phyloP scores from a whole-genome alignment of 2,797 vertebrate genomes.

The Propithecus perrieri region DNA sequence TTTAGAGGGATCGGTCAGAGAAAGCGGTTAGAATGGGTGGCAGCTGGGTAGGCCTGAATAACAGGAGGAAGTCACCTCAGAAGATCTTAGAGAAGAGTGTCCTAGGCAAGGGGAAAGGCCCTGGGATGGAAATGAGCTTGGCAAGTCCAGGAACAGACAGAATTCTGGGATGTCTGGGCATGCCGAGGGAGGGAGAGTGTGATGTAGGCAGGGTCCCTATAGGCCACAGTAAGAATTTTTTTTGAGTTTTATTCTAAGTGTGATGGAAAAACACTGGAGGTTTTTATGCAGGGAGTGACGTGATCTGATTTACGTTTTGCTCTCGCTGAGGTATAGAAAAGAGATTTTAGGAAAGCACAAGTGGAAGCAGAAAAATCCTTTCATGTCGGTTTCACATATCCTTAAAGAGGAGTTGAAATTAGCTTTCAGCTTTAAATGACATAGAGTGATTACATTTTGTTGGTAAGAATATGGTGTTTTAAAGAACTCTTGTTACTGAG shows the following conservation, averaged over 20 bases:
- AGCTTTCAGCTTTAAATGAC: slow-evolving; percentile 37
- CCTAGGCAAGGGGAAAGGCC: neutral
- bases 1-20: neutral
- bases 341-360: slow-evolving; percentile 63
- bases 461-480: slow-evolving; percentile 13
- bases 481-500: slow-evolving; percentile 38
- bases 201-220: neutral
- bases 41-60: neutral
- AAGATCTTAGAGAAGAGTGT: neutral
- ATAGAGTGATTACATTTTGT: slow-evolving; percentile 43
- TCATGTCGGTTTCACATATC: slow-evolving; percentile 37
- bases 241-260: neutral
- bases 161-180: neutral
- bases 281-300: neutral
- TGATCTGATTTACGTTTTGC: slow-evolving; percentile 10
- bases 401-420: slow-evolving; percentile 62
- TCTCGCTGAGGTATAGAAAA: neutral
- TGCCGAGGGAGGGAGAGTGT: neutral
- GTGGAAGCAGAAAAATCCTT: slow-evolving; percentile 59
- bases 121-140: neutral
- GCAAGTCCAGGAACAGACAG: neutral
- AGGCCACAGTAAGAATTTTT: neutral
- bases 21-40: neutral
- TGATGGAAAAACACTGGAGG: neutral
- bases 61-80: neutral